These are phyloP conservation scores for Hystrix brachyura DNA, from an alignment of 2,113 vertebrate species.

Conservation along the genomic window DNA sequence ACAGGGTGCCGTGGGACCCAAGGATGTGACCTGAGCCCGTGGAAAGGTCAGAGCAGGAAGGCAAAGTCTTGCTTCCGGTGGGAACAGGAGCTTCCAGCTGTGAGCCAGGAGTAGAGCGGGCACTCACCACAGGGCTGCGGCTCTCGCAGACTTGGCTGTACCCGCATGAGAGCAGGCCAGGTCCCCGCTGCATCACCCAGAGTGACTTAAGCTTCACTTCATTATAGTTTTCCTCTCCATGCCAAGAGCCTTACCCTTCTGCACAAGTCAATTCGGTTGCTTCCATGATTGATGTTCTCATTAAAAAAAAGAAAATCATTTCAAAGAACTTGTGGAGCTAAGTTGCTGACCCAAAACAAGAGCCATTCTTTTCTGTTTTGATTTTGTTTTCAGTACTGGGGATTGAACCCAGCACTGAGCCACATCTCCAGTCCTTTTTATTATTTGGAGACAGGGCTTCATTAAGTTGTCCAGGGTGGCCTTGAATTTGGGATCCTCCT, in stretches of 20 bases:
- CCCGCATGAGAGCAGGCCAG: too few species aligned
- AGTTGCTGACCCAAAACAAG: neutral
- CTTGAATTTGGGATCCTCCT: too few species aligned
- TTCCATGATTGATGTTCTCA: constrained; percentile 15
- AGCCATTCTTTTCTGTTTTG: neutral
- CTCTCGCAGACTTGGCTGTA: too few species aligned
- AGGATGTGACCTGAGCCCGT: neutral
- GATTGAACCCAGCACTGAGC: too few species aligned
- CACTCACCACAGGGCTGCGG: too few species aligned
- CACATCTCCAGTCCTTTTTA: too few species aligned
- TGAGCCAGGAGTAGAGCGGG: neutral
- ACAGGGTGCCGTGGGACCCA: neutral
- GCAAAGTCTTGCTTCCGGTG: neutral
- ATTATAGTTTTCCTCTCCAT: neutral
- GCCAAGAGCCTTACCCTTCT: neutral
- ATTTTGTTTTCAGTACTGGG: too few species aligned
- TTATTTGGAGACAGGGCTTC: too few species aligned
- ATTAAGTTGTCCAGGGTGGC: too few species aligned
- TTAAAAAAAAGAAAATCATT: constrained; percentile 18
- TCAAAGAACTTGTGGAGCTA: neutral
- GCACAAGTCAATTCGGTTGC: neutral
- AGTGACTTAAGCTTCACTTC: neutral
- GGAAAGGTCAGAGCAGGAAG: neutral
- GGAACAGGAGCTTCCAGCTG: neutral
- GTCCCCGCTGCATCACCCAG: neutral